These are phyloP conservation scores for Hippocampus barbouri DNA, from an alignment of 2,113 vertebrate species.

Conservation along the genomic window DNA sequence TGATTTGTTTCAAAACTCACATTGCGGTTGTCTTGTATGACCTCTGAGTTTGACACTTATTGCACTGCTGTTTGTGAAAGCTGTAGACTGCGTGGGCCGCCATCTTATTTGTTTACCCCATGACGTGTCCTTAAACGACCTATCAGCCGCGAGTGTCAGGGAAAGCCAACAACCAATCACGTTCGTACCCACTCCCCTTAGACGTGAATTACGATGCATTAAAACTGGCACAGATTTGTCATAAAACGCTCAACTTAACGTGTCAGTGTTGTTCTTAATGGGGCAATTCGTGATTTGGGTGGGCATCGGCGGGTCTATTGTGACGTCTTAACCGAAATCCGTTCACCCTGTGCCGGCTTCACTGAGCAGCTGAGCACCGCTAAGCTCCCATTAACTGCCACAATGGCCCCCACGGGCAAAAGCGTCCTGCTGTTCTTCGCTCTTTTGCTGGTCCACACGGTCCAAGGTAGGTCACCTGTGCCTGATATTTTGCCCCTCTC, in stretches of 20 bases:
- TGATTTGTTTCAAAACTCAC: background rate
- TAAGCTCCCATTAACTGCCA: conserved; percentile 24
- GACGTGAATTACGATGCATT: background rate
- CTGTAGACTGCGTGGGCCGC: background rate
- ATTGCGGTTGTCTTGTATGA: too few species aligned
- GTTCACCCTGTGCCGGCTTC: conserved; percentile 13
- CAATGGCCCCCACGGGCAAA: background rate
- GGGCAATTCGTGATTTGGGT: background rate
- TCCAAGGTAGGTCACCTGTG: background rate
- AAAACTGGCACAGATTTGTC: background rate
- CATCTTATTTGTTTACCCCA: conserved; percentile 1
- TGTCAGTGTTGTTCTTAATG: background rate
- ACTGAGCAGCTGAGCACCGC: conserved; percentile 24
- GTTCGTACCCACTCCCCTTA: too few species aligned
- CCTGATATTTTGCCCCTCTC: background rate
- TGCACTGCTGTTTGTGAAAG: background rate
- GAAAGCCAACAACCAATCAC: background rate
- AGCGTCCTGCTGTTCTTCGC: background rate
- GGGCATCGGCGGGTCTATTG: background rate
- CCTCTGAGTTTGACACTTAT: background rate
- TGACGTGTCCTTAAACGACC: background rate
- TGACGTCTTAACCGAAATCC: conserved; percentile 7
- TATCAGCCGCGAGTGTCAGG: background rate
- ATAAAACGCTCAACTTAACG: background rate
- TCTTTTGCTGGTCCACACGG: background rate